Conservation (phyloP, 2,797 vertebrate species). For the Bucorvus abyssinicus region DNA sequence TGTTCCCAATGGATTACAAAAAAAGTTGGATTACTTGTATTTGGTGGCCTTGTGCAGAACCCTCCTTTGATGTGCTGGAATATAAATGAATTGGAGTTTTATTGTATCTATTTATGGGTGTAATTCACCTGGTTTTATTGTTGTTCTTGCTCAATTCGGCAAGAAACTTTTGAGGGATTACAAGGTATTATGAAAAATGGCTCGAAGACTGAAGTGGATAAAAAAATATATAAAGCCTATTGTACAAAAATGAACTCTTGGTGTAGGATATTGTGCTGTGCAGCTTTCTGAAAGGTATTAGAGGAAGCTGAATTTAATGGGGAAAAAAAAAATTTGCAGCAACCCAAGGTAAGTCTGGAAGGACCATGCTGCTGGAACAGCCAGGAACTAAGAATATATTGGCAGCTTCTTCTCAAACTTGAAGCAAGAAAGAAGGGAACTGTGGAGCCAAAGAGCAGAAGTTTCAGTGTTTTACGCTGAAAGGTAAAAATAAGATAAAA, state of each 20-base stretch:
- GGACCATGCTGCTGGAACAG: background rate
- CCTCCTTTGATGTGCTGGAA: background rate
- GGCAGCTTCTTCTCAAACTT: background rate
- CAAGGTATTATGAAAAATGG: background rate
- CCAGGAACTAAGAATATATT: background rate
- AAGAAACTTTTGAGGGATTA: background rate
- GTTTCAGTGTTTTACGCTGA: background rate
- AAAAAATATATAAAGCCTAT: background rate
- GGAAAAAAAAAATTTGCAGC: background rate
- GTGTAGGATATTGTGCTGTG: background rate
- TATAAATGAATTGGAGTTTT: background rate
- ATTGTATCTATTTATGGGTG: background rate
- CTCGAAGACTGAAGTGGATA: background rate
- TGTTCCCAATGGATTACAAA: background rate
- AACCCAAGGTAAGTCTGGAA: background rate
- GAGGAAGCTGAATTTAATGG: background rate
- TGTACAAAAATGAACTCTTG: background rate
- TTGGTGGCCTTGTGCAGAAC: background rate
- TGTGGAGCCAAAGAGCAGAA: background rate
- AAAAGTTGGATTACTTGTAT: background rate
- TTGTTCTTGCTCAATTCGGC: background rate
- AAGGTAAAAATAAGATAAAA: background rate
- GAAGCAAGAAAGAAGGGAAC: background rate
- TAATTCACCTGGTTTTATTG: conserved; percentile 6
- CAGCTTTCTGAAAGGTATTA: background rate